Conservation (phyloP, 1,140 invertebrate genomes). For the Drosophila seguyi region DNA sequence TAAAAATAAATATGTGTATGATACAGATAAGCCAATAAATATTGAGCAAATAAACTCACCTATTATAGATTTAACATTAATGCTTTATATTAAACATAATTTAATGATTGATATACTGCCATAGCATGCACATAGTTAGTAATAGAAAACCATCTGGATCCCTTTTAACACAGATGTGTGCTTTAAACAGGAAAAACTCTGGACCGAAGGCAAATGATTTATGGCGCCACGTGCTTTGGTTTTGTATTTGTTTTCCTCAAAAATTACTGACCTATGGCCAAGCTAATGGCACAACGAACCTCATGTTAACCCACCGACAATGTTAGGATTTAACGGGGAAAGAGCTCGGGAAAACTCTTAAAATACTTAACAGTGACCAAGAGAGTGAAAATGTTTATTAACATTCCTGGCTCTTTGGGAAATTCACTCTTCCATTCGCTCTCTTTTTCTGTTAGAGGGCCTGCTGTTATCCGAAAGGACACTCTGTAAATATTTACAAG, state of each 20-base stretch:
- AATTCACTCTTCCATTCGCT: slow-evolving; percentile 41
- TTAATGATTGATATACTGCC: not conserved
- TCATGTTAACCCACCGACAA: slow-evolving; percentile 18
- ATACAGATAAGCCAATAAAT: no score
- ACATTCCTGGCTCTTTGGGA: slow-evolving; percentile 55
- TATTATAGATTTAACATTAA: not conserved
- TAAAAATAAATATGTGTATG: no score
- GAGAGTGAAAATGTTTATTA: slow-evolving; percentile 1
- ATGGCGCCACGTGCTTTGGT: slow-evolving; percentile 44
- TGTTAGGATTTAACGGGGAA: not conserved
- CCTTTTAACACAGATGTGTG: slow-evolving; percentile 16
- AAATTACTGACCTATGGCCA: slow-evolving; percentile 55
- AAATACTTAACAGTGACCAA: slow-evolving; percentile 20
- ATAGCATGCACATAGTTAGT: not conserved
- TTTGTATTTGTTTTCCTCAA: slow-evolving; percentile 38
- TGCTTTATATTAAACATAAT: not conserved
- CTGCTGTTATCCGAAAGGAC: not conserved
- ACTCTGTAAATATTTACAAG: slow-evolving; percentile 12
- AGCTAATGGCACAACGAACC: slow-evolving; percentile 25
- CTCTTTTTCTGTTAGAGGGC: not conserved
- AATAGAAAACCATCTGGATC: slow-evolving; percentile 1
- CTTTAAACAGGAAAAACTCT: slow-evolving; percentile 22
- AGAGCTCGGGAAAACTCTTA: slow-evolving; percentile 28
- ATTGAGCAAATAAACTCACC: not conserved
- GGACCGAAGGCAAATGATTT: slow-evolving; percentile 42